Evolutionary conservation across 2,113 vertebrate species (phyloP), one percentile per base, ranked within the genome.

Genomic region (Aythya baeri): DNA sequence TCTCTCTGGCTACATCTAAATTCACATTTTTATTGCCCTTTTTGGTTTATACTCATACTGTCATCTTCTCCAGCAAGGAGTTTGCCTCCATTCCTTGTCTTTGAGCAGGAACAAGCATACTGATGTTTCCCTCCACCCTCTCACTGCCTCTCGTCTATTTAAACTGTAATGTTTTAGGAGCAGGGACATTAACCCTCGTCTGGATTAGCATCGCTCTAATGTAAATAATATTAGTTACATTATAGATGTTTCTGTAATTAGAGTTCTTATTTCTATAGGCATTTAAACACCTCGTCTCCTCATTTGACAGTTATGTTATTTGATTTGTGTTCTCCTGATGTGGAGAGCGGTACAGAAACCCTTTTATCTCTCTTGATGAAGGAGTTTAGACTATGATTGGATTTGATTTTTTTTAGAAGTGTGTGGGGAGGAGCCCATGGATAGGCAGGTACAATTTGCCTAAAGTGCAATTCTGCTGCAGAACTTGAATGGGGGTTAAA

Each of bases 181-280:
- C 92, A 96, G 74, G 54, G 88, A 95, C 88, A 96, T 95, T 97
- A 96, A 96, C 96, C 95, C 83, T 93, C 63, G 0, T 92, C 90
- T 95, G 86, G 94, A 97, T 94, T 92, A 96, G 91, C 92, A 91
- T 94, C 3, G 44, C 92, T 94, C 92, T 80, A 96, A 89, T 93
- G 95, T 94, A 96, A 95, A 96, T 96, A 94, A 95, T 95, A 95
- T 96, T 96, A 97, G 96, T 97, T 96, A 97, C 93, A 95, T 96
- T 96, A 96, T 96, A 97, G 95, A 96, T 96, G 91, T 96, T 96
- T 96, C 96, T 1, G 75, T 96, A 96, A 97, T 96, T 97, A 96
- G 95, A 96, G 89, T 94, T 94, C 93, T 41, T 95, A 58, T 95
- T 97, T 96, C 96, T 97, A 92, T 93, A 95, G 96, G 96, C 94